Evolutionary conservation across 2,797 vertebrate species (phyloP).

Genomic region (Pseudomugil gertrudae): DNA sequence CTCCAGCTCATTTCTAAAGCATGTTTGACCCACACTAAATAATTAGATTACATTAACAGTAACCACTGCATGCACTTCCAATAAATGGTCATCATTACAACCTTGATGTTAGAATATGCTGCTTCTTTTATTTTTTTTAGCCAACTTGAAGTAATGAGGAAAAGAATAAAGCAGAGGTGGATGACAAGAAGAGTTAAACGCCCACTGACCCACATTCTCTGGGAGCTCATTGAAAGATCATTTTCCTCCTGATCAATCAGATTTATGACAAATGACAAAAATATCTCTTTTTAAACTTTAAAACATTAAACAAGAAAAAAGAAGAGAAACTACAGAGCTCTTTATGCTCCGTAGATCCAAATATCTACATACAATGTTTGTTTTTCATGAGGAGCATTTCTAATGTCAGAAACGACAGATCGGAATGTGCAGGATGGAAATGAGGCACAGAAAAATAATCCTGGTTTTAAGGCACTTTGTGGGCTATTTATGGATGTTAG

Average conservation of each 20-base stretch:
- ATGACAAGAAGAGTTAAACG: slow-evolving; percentile 22
- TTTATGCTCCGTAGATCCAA: not conserved
- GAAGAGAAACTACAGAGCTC: slow-evolving; percentile 27
- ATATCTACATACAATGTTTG: too few relatives aligned
- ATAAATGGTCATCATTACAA: not conserved
- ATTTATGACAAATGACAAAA: slow-evolving; percentile 15
- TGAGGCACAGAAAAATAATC: not conserved
- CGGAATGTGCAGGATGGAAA: not conserved
- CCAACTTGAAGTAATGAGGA: slow-evolving; percentile 14
- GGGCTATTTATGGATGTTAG: slow-evolving; percentile 33
- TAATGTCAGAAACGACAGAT: not conserved
- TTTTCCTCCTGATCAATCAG: not conserved
- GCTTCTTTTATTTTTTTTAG: slow-evolving; percentile 9
- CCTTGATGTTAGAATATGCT: slow-evolving; percentile 2
- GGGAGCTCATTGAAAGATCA: not conserved
- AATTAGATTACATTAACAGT: slow-evolving; percentile 31
- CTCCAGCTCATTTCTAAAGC: slow-evolving; percentile 35
- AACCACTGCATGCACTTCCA: not conserved
- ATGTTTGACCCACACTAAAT: slow-evolving; percentile 19
- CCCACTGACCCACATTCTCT: slow-evolving; percentile 48
- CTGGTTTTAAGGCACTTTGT: slow-evolving; percentile 22
- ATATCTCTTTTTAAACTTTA: not conserved
- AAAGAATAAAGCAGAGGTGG: not conserved
- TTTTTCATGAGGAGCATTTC: too few relatives aligned
- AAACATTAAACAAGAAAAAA: not conserved